Evolutionary conservation across 2,888 invertebrate genomes (phyloP).

Genomic region (Eupithecia exiguata): DNA sequence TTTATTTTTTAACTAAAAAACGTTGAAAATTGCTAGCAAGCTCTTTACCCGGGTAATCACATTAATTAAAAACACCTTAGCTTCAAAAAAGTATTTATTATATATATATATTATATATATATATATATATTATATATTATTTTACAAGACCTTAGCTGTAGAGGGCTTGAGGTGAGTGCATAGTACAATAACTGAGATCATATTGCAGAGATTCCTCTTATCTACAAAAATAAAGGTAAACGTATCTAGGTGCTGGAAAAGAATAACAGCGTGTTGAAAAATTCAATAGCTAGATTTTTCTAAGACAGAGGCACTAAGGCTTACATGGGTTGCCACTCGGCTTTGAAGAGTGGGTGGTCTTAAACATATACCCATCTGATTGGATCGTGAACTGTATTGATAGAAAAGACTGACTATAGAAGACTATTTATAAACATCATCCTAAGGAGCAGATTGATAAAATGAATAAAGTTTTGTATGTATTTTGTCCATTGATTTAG

Average conservation of each 20-base stretch:
- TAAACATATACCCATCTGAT: slow-evolving; percentile 42
- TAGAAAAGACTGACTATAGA: not conserved
- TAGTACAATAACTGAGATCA: not conserved
- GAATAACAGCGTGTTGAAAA: not conserved
- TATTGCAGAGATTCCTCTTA: not conserved
- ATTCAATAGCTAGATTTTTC: slow-evolving; percentile 6
- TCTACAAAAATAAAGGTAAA: not conserved
- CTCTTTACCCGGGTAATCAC: slow-evolving; percentile 1
- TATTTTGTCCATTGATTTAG: slow-evolving; percentile 10
- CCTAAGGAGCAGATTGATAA: not conserved
- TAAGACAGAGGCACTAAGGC: slow-evolving; percentile 60
- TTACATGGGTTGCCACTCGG: slow-evolving; percentile 67
- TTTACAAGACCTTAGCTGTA: not conserved
- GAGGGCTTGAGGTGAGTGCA: not conserved
- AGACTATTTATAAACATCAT: not conserved
- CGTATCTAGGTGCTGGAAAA: not conserved
- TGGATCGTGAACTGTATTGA: slow-evolving; percentile 47
- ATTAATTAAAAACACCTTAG: slow-evolving; percentile 1
- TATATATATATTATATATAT: too few species aligned
- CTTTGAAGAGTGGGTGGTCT: slow-evolving; percentile 36
- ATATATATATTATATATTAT: too few species aligned
- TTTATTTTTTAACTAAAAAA: slow-evolving; percentile 30
- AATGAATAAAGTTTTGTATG: not conserved
- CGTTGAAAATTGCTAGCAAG: not conserved
- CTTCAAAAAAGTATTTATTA: not conserved